Conservation (phyloP, 2,888 invertebrate genomes). For the Hyppa rectilinea region DNA sequence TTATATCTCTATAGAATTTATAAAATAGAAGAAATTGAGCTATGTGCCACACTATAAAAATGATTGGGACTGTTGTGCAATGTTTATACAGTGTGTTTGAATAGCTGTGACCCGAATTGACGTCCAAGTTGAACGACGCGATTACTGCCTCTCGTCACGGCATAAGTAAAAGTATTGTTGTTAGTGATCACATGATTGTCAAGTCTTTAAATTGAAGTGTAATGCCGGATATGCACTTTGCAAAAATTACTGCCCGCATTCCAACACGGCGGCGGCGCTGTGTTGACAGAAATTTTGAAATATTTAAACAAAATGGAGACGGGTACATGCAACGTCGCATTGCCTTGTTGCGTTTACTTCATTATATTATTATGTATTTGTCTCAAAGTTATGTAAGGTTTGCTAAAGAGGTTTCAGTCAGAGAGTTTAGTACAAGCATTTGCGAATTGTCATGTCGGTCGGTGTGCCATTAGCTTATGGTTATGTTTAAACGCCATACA, state of each 20-base stretch:
- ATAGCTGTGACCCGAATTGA: constrained; percentile 44
- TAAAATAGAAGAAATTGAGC: not conserved
- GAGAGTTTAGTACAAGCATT: constrained; percentile 2
- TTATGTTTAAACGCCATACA: constrained; percentile 3
- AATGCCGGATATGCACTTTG: not conserved
- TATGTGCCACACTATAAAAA: not conserved
- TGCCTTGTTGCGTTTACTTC: constrained; percentile 8
- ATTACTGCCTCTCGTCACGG: constrained; percentile 25
- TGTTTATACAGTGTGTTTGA: constrained; percentile 23
- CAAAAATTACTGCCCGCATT: not conserved
- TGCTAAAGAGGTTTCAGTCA: constrained; percentile 13
- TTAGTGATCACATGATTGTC: constrained; percentile 7
- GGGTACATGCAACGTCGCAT: not conserved
- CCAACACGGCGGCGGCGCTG: not conserved
- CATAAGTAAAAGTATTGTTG: constrained; percentile 15
- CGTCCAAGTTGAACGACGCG: not conserved
- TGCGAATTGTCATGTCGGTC: not conserved
- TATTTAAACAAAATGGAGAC: not conserved
- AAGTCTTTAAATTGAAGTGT: not conserved
- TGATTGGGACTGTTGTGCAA: constrained; percentile 12
- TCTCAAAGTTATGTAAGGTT: not conserved
- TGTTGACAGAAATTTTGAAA: not conserved
- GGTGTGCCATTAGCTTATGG: not conserved
- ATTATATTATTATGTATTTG: constrained; percentile 3
- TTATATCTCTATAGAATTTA: not conserved